These are phyloP conservation scores for Falcaria lacertinaria DNA, from an alignment of 2,888 invertebrate genomes.

Conservation along the genomic window DNA sequence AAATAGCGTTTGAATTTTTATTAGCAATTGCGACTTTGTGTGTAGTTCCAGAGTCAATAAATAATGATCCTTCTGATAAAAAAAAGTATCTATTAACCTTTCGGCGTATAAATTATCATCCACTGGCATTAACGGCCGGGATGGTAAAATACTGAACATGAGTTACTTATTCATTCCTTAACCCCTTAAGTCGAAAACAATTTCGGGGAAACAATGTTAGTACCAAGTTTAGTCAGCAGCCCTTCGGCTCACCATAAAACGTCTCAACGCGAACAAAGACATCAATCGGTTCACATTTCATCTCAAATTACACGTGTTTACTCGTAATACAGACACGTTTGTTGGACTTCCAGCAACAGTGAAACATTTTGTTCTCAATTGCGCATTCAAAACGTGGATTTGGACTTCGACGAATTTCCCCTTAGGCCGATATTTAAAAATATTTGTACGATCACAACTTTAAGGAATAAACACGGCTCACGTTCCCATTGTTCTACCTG, in stretches of 20 bases:
- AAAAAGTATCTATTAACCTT: background rate
- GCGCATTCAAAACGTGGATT: slow-evolving; percentile 38
- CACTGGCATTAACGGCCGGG: background rate
- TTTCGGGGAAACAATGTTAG: slow-evolving; percentile 49
- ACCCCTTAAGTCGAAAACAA: slow-evolving; percentile 1
- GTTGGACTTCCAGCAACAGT: slow-evolving; percentile 33
- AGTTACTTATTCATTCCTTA: background rate
- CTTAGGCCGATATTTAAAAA: slow-evolving; percentile 43
- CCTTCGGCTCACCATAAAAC: slow-evolving; percentile 58
- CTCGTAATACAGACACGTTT: slow-evolving; percentile 45
- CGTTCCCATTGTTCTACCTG: slow-evolving; percentile 10
- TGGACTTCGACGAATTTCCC: slow-evolving; percentile 48
- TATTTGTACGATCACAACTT: slow-evolving; percentile 9
- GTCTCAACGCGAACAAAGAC: slow-evolving; percentile 68
- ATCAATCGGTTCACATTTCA: slow-evolving; percentile 75
- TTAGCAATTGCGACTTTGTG: too few relatives aligned
- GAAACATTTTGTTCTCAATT: slow-evolving; percentile 31
- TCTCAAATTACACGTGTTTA: slow-evolving; percentile 67
- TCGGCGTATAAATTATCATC: background rate
- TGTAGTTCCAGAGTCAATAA: too few relatives aligned
- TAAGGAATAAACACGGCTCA: slow-evolving; percentile 3
- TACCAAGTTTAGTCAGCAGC: slow-evolving; percentile 57
- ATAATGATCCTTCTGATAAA: too few relatives aligned
- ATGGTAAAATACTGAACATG: too few relatives aligned
- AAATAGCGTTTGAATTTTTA: too few relatives aligned